Evolutionary conservation across 2,113 vertebrate genomes (phyloP).

Genomic region (Toxotes jaculatrix): DNA sequence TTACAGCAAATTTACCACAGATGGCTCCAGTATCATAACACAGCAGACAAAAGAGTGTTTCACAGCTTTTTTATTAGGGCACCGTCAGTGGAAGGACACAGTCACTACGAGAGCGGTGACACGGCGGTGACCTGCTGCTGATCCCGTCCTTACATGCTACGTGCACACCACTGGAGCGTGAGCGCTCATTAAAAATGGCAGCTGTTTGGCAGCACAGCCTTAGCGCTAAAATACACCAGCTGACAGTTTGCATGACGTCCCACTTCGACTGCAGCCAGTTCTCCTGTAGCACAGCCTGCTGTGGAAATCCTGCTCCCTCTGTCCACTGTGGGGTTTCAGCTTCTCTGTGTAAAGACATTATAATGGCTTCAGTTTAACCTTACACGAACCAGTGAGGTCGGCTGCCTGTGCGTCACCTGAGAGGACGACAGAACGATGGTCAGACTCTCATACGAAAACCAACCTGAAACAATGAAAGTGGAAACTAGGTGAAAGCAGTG

Average conservation of each 20-base stretch:
- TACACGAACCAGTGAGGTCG: too few species aligned
- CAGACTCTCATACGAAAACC: too few species aligned
- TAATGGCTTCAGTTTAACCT: too few species aligned
- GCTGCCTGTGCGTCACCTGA: too few species aligned
- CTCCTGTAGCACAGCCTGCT: conserved; percentile 31
- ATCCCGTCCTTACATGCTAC: neutral
- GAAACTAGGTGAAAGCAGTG: too few species aligned
- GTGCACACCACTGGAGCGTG: neutral
- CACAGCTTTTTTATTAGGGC: too few species aligned
- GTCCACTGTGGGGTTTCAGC: neutral
- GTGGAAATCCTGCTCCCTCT: conserved; percentile 30
- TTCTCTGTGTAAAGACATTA: too few species aligned
- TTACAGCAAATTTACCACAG: neutral
- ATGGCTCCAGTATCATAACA: neutral
- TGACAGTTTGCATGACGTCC: conserved; percentile 26
- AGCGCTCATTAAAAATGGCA: conserved; percentile 28
- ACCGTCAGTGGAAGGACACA: neutral
- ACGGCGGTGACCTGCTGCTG: neutral
- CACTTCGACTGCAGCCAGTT: conserved; percentile 21
- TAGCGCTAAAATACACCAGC: conserved; percentile 18
- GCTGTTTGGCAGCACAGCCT: conserved; percentile 28
- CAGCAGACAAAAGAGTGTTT: too few species aligned
- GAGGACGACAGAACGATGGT: too few species aligned
- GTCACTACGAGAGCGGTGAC: too few species aligned
- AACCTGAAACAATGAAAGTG: too few species aligned